A percentile compares a stretch with the other conserved stretches of the same genome.
Evolutionary conservation across 2,113 vertebrate species (phyloP).

Genomic region (Nothobranchius kuhntae): DNA sequence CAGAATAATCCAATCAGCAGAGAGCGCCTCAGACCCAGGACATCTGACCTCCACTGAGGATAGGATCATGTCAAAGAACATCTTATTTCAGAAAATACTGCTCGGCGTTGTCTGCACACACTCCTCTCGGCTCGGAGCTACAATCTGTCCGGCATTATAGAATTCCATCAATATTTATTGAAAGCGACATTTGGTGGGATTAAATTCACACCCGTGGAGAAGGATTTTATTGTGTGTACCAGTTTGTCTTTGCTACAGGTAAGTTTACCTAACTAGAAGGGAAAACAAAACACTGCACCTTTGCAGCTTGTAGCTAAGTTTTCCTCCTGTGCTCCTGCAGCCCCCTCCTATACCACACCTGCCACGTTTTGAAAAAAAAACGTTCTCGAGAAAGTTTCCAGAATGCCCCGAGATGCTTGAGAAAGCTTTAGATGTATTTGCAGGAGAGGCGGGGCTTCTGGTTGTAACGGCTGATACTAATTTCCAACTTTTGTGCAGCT

Average conservation of each 20-base stretch:
- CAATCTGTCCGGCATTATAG: slow-evolving; percentile 33
- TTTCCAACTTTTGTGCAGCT: too few species aligned
- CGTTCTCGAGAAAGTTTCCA: too few species aligned
- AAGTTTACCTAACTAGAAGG: background rate
- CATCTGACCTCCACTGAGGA: slow-evolving; percentile 71
- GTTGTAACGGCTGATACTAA: too few species aligned
- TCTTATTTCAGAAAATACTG: slow-evolving; percentile 60
- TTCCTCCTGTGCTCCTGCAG: background rate
- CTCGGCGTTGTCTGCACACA: slow-evolving; percentile 44
- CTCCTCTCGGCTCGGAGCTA: slow-evolving; percentile 23
- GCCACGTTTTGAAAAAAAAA: too few species aligned
- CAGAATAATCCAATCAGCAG: slow-evolving; percentile 72
- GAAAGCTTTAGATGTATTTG: too few species aligned
- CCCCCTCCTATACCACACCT: too few species aligned
- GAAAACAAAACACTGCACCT: background rate
- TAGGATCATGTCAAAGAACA: slow-evolving; percentile 60
- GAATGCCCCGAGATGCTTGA: too few species aligned
- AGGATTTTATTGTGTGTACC: slow-evolving; percentile 1
- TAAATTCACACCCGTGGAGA: slow-evolving; percentile 1
- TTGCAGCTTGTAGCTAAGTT: background rate
- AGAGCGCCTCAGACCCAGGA: slow-evolving; percentile 54
- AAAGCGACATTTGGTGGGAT: slow-evolving; percentile 14
- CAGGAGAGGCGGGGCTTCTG: too few species aligned
- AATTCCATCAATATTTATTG: slow-evolving; percentile 27
- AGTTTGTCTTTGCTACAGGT: background rate